phyloP scores from a whole-genome alignment of 2,888 invertebrate species.

The Phymatocera aterrima region DNA sequence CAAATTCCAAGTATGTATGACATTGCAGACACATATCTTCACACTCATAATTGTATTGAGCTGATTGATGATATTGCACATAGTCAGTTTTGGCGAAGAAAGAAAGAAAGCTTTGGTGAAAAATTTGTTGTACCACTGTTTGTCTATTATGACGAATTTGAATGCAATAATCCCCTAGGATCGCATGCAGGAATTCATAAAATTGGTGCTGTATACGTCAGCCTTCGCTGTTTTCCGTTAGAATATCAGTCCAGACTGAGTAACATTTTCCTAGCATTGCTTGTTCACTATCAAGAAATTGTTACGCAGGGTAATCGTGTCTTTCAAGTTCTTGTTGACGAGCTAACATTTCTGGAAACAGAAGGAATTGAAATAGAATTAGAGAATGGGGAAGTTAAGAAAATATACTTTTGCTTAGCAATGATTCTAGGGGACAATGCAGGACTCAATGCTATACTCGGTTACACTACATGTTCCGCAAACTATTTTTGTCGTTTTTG shows the following conservation, averaged over 20 bases:
- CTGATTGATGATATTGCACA: conserved; percentile 45
- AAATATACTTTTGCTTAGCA: conserved; percentile 50
- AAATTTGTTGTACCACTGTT: conserved; percentile 49
- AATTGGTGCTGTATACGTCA: conserved; percentile 16
- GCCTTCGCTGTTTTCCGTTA: background rate
- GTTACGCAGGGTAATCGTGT: conserved; percentile 42
- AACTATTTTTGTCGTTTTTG: conserved; percentile 52
- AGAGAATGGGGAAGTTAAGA: conserved; percentile 34
- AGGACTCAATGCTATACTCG: conserved; percentile 50
- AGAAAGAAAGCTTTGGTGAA: conserved; percentile 40
- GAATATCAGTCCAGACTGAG: conserved; percentile 7
- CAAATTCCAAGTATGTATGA: background rate
- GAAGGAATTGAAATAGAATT: conserved; percentile 47
- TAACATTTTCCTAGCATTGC: conserved; percentile 1
- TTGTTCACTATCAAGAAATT: conserved; percentile 18
- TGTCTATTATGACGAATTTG: conserved; percentile 48
- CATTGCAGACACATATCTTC: conserved; percentile 2
- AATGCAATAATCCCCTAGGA: conserved; percentile 1
- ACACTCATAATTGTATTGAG: background rate
- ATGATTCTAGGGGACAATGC: conserved; percentile 51
- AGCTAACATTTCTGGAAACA: conserved; percentile 50
- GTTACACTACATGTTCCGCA: conserved; percentile 51
- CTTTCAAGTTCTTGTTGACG: conserved; percentile 47
- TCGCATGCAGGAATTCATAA: conserved; percentile 1
- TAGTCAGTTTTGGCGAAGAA: conserved; percentile 46